These are phyloP conservation scores for Neomonachus schauinslandi DNA, from an alignment of 2,113 vertebrate genomes.

Conservation along the genomic window DNA sequence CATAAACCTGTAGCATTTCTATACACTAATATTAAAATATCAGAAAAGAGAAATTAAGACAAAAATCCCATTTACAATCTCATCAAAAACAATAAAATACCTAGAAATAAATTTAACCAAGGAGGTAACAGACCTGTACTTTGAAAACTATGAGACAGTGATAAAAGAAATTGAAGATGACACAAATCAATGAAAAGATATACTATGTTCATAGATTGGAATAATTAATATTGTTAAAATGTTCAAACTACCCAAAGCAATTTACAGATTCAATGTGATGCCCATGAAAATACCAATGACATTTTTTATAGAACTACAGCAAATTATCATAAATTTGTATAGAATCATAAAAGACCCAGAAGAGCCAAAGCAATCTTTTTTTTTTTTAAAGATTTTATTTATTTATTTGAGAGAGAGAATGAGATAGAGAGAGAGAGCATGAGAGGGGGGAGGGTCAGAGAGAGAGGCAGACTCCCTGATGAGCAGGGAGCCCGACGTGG, in stretches of 20 bases:
- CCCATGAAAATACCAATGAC: not conserved
- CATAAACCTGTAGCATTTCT: not conserved
- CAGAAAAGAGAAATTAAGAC: not conserved
- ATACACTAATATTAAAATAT: not conserved
- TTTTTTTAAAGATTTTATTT: too few relatives aligned
- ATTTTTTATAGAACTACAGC: not conserved
- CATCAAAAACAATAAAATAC: too few relatives aligned
- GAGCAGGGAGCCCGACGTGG: too few relatives aligned
- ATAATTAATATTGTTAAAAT: not conserved
- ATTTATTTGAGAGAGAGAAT: too few relatives aligned
- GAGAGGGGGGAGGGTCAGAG: too few relatives aligned
- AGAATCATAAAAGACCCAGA: not conserved
- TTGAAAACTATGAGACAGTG: not conserved
- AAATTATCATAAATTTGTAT: not conserved
- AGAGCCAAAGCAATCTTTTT: too few relatives aligned
- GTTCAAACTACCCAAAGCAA: not conserved
- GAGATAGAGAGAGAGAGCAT: too few relatives aligned
- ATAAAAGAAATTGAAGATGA: not conserved
- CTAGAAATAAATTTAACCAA: not conserved
- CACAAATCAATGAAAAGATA: not conserved
- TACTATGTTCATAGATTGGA: not conserved
- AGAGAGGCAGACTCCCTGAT: too few relatives aligned
- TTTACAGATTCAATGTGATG: not conserved
- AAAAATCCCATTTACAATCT: not conserved
- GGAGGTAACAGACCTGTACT: not conserved